Evolutionary conservation across 2,113 vertebrate species (phyloP), one percentile per base, ranked within the genome.

Genomic region (Nycticebus coucang): DNA sequence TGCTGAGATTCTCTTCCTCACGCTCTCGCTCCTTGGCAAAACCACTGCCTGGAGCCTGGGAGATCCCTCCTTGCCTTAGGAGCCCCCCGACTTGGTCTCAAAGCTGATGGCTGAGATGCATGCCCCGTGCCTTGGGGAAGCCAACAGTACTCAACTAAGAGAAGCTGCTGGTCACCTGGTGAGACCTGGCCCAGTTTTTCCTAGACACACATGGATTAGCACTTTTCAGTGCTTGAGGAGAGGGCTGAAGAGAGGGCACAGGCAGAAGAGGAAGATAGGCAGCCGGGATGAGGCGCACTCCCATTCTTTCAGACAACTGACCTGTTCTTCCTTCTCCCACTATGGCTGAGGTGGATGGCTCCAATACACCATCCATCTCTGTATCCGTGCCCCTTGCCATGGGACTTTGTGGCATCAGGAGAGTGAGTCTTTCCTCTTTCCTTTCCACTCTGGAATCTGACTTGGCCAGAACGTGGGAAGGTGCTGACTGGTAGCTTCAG

Each of bases 41-140:
- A 50, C 37, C 30, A 19, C 77, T 26, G 75, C 13, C 37, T 0
- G 4, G 50, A 68, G 7, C 2, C 80, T 50, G 18, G 30, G 30
- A 74, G 33, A 35, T 7, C 18, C 4, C n/a, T 75, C 37, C 24
- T 53, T 21, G 21, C 30, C 66, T 59, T 74, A 7, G 78, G 37
- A 60, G 15, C 18, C 41, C 26, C 37, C 78, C 87, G 30, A 64
- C n/a, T 57, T 71, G 50, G 62, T 55, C 74, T 96, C 83, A 57
- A 15, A 26, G 71, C 41, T 10, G 0, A 77, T 93, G 69, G 19
- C 14, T 68, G 24, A 91, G 59, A 33, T 7, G 9, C 50, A 26
- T 18, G 14, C 4, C 66, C 35, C 30, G 0, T 26, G 28, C 59
- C 35, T 62, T 33, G 66, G 37, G 13, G 35, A 84, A 84, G 50